A percentile compares a stretch with the other conserved stretches of the same genome.
phyloP scores from a whole-genome alignment of 2,888 invertebrate species.

The Antheraea yamamai region DNA sequence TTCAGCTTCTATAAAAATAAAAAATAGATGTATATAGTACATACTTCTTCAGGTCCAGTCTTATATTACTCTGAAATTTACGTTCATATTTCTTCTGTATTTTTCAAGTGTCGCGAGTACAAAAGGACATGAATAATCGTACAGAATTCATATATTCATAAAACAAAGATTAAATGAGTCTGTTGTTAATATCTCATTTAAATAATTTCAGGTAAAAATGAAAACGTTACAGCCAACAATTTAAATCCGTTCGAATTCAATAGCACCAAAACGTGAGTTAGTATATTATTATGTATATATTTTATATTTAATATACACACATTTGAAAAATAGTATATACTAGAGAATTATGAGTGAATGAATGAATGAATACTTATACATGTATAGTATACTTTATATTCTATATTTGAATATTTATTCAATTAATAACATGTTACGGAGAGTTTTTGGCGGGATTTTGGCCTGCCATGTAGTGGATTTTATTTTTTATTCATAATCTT shows the following conservation, averaged over 20 bases:
- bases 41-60: not conserved
- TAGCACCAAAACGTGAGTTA: conserved; percentile 76
- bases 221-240: conserved; percentile 41
- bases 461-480: no score
- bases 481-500: no score
- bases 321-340: not conserved
- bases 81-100: not conserved
- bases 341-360: not conserved
- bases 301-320: not conserved
- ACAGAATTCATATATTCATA: not conserved
- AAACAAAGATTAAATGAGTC: not conserved
- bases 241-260: conserved; percentile 50
- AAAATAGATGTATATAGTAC: not conserved
- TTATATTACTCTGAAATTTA: not conserved
- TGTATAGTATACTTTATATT: no score
- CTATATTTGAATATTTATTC: not conserved
- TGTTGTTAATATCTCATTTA: not conserved
- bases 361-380: no score
- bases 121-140: no score
- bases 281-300: conserved; percentile 42
- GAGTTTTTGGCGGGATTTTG: no score
- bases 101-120: not conserved
- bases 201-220: conserved; percentile 52
- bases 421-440: no score
- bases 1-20: not conserved